Conservation (phyloP, 2,797 vertebrate species). For the Enteromius radiatus region DNA sequence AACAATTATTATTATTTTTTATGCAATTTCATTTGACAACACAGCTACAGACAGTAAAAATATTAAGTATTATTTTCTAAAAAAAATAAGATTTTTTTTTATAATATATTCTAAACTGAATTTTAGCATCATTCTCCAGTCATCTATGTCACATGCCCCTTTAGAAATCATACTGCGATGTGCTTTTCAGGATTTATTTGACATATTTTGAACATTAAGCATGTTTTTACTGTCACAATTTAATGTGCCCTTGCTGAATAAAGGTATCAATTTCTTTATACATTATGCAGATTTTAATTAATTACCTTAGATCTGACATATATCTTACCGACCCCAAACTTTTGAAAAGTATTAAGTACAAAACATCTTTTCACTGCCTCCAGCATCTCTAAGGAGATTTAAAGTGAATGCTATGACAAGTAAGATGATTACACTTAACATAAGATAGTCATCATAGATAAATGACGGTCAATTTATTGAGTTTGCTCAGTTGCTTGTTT, state of each 20-base stretch:
- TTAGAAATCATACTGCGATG: neutral
- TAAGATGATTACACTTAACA: neutral
- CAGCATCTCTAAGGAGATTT: neutral
- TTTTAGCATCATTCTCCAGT: neutral
- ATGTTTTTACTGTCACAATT: neutral
- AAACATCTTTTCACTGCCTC: neutral
- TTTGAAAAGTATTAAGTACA: neutral
- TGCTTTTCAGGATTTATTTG: neutral
- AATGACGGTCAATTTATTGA: neutral
- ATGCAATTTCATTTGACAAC: no score
- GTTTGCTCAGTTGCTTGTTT: neutral
- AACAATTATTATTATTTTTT: no score
- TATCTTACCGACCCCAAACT: neutral
- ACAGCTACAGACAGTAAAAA: neutral
- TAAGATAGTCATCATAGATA: neutral
- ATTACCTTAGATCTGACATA: neutral
- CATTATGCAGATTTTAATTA: neutral
- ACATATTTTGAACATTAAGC: neutral
- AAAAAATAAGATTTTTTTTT: no score
- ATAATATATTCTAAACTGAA: no score
- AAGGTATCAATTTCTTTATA: neutral
- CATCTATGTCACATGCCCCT: neutral
- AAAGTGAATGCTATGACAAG: neutral
- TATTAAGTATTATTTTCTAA: neutral
- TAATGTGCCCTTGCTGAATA: neutral